These are phyloP conservation scores for Podarcis siculus DNA, from an alignment of 2,797 vertebrate genomes.

Conservation along the genomic window DNA sequence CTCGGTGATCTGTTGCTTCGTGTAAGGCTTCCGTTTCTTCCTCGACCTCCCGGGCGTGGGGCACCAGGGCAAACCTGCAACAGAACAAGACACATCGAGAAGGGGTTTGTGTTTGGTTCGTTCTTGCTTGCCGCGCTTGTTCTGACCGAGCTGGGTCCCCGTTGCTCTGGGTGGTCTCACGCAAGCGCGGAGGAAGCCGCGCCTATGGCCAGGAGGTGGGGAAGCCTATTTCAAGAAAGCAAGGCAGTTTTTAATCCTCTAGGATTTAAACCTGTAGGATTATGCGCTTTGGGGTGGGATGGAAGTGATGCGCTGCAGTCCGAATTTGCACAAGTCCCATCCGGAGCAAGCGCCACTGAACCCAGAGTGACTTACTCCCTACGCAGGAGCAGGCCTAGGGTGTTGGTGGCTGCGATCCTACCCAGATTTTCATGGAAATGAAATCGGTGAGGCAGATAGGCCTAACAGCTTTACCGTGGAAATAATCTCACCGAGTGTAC, in stretches of 20 bases:
- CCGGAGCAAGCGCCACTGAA: neutral
- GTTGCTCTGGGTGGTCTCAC: neutral
- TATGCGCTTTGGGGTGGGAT: neutral
- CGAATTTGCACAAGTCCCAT: too few species aligned
- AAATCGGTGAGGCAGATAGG: neutral
- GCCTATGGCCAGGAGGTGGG: neutral
- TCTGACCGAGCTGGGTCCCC: neutral
- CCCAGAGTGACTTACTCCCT: neutral
- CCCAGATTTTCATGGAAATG: neutral
- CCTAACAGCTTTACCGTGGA: neutral
- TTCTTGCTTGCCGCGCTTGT: neutral
- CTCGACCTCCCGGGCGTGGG: slow-evolving; percentile 86
- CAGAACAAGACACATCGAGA: slow-evolving; percentile 60
- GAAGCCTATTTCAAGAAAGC: neutral
- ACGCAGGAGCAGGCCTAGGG: neutral
- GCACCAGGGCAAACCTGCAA: slow-evolving; percentile 90
- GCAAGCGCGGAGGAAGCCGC: too few species aligned
- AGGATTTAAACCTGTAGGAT: too few species aligned
- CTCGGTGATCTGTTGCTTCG: slow-evolving; percentile 92
- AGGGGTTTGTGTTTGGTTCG: neutral
- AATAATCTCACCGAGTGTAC: neutral
- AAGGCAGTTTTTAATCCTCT: too few species aligned
- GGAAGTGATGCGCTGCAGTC: neutral
- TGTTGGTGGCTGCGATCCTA: neutral
- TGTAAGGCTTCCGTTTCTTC: slow-evolving; percentile 96